Percentiles rank a stretch among this genome's conserved stretches.
Evolutionary conservation across 2,797 vertebrate species (phyloP).

Genomic region (Tapera naevia): DNA sequence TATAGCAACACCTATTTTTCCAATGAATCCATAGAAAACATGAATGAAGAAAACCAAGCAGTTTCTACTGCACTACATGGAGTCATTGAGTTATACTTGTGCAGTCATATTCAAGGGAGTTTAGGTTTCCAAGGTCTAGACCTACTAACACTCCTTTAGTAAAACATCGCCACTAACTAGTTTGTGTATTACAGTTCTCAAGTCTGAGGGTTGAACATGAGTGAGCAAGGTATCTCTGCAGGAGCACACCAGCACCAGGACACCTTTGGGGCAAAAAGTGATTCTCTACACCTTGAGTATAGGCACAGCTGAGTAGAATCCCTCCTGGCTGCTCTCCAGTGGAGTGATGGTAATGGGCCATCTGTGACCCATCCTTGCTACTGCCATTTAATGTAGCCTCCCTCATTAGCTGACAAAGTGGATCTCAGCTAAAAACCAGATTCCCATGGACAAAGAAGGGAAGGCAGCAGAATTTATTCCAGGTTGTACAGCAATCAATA

Average conservation of each 20-base stretch:
- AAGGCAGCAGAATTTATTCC: background rate
- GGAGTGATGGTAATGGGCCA: rapidly evolving
- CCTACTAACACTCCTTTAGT: background rate
- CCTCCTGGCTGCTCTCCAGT: background rate
- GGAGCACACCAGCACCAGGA: rapidly evolving
- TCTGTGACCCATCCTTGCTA: rapidly evolving
- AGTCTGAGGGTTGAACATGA: rapidly evolving
- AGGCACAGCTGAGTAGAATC: background rate
- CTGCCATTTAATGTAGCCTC: background rate
- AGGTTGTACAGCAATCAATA: background rate
- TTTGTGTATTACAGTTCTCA: background rate
- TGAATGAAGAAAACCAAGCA: background rate
- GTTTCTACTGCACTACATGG: background rate
- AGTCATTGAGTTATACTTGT: background rate
- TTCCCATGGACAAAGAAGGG: background rate
- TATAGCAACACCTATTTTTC: background rate
- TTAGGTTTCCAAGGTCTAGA: background rate
- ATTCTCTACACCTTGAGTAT: rapidly evolving
- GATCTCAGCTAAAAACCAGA: background rate
- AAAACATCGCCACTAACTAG: background rate
- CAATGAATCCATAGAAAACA: background rate
- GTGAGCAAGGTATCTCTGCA: background rate
- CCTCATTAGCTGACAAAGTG: background rate
- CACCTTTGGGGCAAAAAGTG: background rate
- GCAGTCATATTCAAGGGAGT: background rate